Base-by-base conservation (phyloP, 2,888 invertebrate species). In the Tuberolachnus salignus region DNA sequence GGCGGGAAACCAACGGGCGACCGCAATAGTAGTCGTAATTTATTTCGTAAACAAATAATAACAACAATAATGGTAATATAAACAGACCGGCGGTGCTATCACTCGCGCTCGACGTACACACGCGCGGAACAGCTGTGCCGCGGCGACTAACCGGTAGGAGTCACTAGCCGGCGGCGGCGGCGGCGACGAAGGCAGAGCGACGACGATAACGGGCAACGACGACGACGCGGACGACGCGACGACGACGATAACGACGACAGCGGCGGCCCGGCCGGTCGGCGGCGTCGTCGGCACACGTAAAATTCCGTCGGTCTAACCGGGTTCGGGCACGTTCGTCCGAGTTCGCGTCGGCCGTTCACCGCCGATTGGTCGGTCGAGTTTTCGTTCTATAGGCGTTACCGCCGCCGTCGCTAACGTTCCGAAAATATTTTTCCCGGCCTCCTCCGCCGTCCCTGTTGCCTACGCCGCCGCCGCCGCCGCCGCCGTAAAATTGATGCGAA, bases 221-320 rank as follows among this genome's bases (percentile, higher is more conserved):
- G 61, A 26, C 83, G 83, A 81, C 83, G 81, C 82, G 82, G 82
- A 82, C 82, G 80, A 81, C 81, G 82, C 82, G 80, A 82, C 82
- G 81, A 75, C 81, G 78, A 55, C 85, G 83, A 85, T 85, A 85
- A 85, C 82, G 82, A 80, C 83, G 83, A 83, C 84, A 44, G 34
- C 19, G 13, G 73, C 83, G 83, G 81, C 83, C 81, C 82, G 82
- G 82, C 82, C 80, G 82, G 81, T 82, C 82, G 81, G 82, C 82
- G 81, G 80, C 81, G 78, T 64, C 69, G 80, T 69, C 72, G 46
- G 16, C 42, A 55, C 74, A 44, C 73, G 87, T 86, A 87, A 85
- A 85, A 86, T 85, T 85, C 86, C 87, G 86, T 86, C 86, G 82
- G 80, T 81, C 81, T 82, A 49, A 63, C 51, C 51, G 34, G 81